Evolutionary conservation across 2,888 invertebrate species (phyloP).

Genomic region (Loripinus fragilis): DNA sequence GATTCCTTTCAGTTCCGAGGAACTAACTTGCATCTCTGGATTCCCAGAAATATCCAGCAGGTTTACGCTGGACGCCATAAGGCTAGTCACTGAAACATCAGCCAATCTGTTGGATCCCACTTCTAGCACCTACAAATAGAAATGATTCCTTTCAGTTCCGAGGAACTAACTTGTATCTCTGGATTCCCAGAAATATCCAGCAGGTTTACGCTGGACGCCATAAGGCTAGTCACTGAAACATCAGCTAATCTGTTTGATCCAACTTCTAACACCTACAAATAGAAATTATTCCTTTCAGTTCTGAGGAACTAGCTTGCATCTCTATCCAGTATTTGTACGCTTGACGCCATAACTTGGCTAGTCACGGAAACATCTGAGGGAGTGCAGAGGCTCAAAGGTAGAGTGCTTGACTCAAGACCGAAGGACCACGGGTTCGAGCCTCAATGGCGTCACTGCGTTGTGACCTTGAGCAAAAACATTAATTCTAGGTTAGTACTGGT

Average conservation of each 20-base stretch:
- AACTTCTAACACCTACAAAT: constrained; percentile 83
- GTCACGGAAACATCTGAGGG: too few species aligned
- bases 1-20: constrained; percentile 77
- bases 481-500: too few species aligned
- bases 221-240: constrained; percentile 80
- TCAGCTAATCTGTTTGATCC: constrained; percentile 83
- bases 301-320: constrained; percentile 78
- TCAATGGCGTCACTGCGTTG: too few species aligned
- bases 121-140: constrained; percentile 82
- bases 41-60: constrained; percentile 84
- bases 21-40: constrained; percentile 80
- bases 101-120: constrained; percentile 83
- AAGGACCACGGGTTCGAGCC: too few species aligned
- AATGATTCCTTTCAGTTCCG: constrained; percentile 77
- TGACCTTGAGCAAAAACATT: too few species aligned
- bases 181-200: constrained; percentile 84
- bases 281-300: constrained; percentile 67
- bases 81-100: constrained; percentile 80
- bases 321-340: constrained; percentile 83
- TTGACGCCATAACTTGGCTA: constrained; percentile 82
- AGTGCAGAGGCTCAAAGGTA: too few species aligned
- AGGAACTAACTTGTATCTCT: constrained; percentile 78
- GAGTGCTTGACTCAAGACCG: too few species aligned
- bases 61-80: constrained; percentile 83
- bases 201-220: constrained; percentile 83